These are phyloP conservation scores for Saccostrea glomerata DNA, from an alignment of 1,140 invertebrate genomes.

Conservation along the genomic window DNA sequence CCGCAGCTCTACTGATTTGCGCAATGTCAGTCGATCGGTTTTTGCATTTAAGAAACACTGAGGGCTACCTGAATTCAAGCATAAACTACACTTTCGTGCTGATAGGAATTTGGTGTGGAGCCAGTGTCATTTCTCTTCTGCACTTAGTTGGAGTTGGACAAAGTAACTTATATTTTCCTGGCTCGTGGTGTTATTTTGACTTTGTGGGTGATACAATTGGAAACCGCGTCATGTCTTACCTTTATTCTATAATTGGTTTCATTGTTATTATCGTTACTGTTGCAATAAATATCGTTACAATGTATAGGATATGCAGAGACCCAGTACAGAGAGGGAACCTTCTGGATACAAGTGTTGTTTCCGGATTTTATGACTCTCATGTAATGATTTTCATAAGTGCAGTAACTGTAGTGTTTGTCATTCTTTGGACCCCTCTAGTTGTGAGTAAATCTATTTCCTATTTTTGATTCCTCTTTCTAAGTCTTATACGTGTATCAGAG, in stretches of 20 bases:
- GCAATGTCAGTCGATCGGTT: constrained; percentile 2
- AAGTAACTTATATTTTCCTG: constrained; percentile 10
- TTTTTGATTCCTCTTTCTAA: neutral
- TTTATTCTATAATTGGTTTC: neutral
- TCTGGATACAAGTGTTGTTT: neutral
- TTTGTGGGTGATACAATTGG: neutral
- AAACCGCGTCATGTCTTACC: constrained; percentile 15
- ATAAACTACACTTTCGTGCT: neutral
- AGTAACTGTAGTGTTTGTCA: neutral
- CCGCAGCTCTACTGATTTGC: neutral
- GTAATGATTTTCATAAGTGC: neutral
- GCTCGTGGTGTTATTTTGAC: constrained; percentile 34
- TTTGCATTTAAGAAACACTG: neutral
- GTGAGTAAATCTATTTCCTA: neutral
- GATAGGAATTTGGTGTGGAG: neutral
- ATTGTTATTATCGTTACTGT: neutral
- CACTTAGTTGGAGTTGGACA: neutral
- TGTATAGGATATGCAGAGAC: neutral
- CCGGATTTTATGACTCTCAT: neutral
- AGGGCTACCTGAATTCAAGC: neutral
- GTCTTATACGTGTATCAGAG: neutral
- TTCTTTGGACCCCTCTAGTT: neutral
- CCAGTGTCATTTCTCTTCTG: neutral
- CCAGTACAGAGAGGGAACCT: neutral
- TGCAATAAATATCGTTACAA: neutral